Evolutionary conservation across 2,797 vertebrate genomes (phyloP), one percentile per base, ranked within the genome.

Genomic region (Podarcis siculus): DNA sequence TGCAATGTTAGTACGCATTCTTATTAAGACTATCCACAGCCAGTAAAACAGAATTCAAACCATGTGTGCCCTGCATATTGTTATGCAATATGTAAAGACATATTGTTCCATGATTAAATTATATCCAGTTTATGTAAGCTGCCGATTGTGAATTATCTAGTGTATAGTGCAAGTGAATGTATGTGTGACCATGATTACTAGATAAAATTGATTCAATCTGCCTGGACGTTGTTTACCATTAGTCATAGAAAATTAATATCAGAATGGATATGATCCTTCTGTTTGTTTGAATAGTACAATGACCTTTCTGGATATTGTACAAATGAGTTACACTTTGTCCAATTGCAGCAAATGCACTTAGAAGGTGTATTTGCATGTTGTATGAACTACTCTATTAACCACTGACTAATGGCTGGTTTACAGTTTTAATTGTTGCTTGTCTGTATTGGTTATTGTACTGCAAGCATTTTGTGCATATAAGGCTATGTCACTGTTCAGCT

Each of bases 261-360:
- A 92, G 23, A 88, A 90, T 91, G 61, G n/a, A 83, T 55, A 75
- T 88, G 71, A 23, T 85, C 30, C 92, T 39, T 3, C 8, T 89
- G 83, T 91, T 94, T 2, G 80, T 94, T 94, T 95, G 87, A 0
- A 77, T 87, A 84, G 86, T 80, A 45, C 2, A 73, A 15, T 87
- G 35, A 90, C 13, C 3, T 85, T 90, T 91, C 81, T 90, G 61
- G 42, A 45, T 90, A 86, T 55, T 88, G 32, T 27, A 37, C 89
- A 58, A 39, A 92, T 92, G 90, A 90, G 90, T 94, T 95, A 88
- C 69, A 90, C 87, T 89, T 86, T 35, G 21, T 90, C 87, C 91
- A 87, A 92, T 89, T 89, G 45, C 79, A 79, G 21, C 58, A 30
- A 86, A 93, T 13, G 32, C 87, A 73, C 76, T 82, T 71, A 75